phyloP scores from a whole-genome alignment of 2,797 vertebrate genomes.

The Coracias cyanogaster region DNA sequence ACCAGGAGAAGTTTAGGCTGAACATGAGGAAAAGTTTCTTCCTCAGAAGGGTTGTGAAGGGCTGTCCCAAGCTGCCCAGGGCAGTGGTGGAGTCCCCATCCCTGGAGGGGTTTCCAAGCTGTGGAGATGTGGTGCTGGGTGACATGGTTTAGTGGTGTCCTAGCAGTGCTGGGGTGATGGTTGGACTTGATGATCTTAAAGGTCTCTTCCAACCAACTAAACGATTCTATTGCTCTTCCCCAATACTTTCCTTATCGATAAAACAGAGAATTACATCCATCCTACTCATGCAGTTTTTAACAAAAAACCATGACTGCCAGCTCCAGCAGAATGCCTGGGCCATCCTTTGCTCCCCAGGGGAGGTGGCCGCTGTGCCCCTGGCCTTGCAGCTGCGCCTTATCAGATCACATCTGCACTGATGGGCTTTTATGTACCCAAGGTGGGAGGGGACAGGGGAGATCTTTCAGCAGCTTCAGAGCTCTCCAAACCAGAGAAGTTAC shows the following conservation, averaged over 20 bases:
- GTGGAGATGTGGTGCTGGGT: not conserved
- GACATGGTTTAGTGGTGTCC: not conserved
- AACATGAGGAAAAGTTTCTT: not conserved
- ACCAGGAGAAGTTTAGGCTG: not conserved
- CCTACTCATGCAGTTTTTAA: accelerated
- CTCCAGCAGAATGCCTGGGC: accelerated
- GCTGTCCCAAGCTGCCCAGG: not conserved
- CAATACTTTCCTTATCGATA: accelerated
- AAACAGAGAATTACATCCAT: not conserved
- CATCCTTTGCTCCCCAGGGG: accelerated
- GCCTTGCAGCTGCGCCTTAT: accelerated
- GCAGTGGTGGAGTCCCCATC: not conserved
- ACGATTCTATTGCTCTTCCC: not conserved
- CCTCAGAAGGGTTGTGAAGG: not conserved
- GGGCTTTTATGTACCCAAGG: accelerated
- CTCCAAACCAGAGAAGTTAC: not conserved
- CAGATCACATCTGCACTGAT: accelerated
- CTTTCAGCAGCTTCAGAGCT: not conserved
- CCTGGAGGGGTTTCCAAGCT: not conserved
- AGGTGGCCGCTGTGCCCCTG: not conserved
- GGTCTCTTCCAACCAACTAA: not conserved
- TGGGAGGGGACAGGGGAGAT: not conserved
- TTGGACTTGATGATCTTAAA: not conserved
- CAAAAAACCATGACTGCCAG: not conserved
- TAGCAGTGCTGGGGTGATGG: no score